These are phyloP conservation scores for Troides aeacus DNA, from an alignment of 2,888 invertebrate species.

Conservation along the genomic window DNA sequence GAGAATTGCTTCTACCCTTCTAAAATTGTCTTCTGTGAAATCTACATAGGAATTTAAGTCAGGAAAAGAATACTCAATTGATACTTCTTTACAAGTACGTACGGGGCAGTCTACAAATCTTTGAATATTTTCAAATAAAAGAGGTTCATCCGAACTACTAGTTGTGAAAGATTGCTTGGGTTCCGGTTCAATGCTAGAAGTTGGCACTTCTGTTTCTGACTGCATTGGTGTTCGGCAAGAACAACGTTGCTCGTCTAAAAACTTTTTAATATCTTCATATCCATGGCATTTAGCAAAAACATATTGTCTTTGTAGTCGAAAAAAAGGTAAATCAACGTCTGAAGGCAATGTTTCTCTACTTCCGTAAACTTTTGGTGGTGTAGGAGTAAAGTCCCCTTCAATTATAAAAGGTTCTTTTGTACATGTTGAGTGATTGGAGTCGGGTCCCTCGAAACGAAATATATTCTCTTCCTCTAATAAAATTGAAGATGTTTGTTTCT, in stretches of 20 bases:
- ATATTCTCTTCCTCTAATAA: conserved; percentile 52
- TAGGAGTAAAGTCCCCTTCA: conserved; percentile 54
- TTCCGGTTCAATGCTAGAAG: conserved; percentile 28
- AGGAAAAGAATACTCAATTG: conserved; percentile 47
- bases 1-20: conserved; percentile 53
- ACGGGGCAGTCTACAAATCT: conserved; percentile 51
- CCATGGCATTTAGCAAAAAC: conserved; percentile 68
- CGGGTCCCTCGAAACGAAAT: conserved; percentile 49
- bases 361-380: conserved; percentile 50
- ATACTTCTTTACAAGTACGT: conserved; percentile 49
- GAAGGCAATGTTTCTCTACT: conserved; percentile 63
- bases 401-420: conserved; percentile 58
- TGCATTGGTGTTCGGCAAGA: conserved; percentile 43
- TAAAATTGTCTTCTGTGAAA: conserved; percentile 62
- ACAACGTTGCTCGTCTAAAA: conserved; percentile 57
- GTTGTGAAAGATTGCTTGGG: conserved; percentile 27
- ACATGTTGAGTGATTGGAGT: conserved; percentile 41
- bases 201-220: conserved; percentile 15
- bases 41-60: conserved; percentile 55
- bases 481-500: conserved; percentile 44
- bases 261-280: conserved; percentile 57
- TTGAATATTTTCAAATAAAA: conserved; percentile 51
- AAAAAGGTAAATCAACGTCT: conserved; percentile 56
- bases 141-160: conserved; percentile 53
- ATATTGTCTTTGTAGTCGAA: conserved; percentile 58